Evolutionary conservation across 2,888 invertebrate species (phyloP).

Genomic region (Pollenia labialis): DNA sequence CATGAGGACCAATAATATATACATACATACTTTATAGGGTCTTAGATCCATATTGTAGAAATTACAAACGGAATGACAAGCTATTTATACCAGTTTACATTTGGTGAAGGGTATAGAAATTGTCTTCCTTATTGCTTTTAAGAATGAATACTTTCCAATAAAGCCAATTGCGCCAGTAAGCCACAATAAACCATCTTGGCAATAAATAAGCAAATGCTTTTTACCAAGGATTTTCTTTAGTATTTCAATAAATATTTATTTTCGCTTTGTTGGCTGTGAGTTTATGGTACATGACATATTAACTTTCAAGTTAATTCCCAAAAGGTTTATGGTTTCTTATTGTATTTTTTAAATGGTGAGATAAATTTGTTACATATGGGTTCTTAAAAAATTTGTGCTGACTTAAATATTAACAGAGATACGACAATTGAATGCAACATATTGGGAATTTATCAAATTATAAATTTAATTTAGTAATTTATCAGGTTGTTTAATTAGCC

Average conservation of each 20-base stretch:
- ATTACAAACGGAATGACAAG: too few relatives aligned
- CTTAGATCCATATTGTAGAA: too few relatives aligned
- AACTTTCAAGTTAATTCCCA: background rate
- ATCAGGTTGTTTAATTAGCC: too few relatives aligned
- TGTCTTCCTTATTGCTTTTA: constrained; percentile 11
- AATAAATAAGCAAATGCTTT: constrained; percentile 21
- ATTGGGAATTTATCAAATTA: too few relatives aligned
- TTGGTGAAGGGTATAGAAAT: background rate
- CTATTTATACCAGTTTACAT: too few relatives aligned
- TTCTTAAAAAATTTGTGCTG: background rate
- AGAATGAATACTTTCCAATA: background rate
- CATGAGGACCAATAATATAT: too few relatives aligned
- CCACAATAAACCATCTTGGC: constrained; percentile 8
- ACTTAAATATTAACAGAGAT: too few relatives aligned
- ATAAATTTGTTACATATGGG: background rate
- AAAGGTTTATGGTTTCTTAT: background rate
- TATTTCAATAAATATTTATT: constrained; percentile 34
- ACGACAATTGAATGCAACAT: too few relatives aligned
- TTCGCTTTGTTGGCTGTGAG: constrained; percentile 6
- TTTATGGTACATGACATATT: constrained; percentile 7
- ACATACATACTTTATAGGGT: too few relatives aligned
- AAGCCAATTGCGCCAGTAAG: background rate
- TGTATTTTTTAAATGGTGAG: background rate
- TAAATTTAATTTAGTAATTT: too few relatives aligned
- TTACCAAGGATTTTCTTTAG: constrained; percentile 4